A percentile compares a stretch with the other conserved stretches of the same genome.
Conservation (phyloP, 2,113 vertebrate genomes). For the Ranitomeya variabilis region DNA sequence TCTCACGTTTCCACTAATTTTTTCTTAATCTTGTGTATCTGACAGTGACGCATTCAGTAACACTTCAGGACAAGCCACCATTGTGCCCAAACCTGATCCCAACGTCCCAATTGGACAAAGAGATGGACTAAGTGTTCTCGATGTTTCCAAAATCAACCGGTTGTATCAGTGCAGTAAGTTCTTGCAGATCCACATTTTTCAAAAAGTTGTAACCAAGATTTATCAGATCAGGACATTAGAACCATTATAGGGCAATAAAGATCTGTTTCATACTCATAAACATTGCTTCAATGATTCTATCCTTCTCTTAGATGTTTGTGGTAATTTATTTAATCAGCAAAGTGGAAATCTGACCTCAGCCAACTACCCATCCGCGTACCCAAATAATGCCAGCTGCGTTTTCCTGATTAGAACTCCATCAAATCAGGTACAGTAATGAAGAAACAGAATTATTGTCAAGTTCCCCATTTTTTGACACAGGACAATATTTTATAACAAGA, state of each 20-base stretch:
- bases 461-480: too few species aligned
- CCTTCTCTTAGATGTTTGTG: background rate
- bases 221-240: background rate
- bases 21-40: background rate
- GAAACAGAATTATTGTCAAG: background rate
- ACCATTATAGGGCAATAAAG: too few species aligned
- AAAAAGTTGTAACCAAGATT: background rate
- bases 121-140: constrained; percentile 67
- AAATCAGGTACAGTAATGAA: background rate
- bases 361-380: background rate
- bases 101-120: constrained; percentile 69
- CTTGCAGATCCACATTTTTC: background rate
- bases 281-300: too few species aligned
- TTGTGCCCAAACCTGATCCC: constrained; percentile 66
- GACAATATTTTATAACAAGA: too few species aligned
- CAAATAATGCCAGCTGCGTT: too few species aligned
- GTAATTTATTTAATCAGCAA: background rate
- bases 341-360: constrained; percentile 9
- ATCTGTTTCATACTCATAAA: too few species aligned
- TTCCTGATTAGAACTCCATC: too few species aligned
- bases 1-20: background rate
- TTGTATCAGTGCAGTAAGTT: constrained; percentile 71
- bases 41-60: constrained; percentile 69
- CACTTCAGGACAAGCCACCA: constrained; percentile 63
- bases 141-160: constrained; percentile 70